phyloP scores from a whole-genome alignment of 2,113 vertebrate species.

The Rafetus swinhoei region DNA sequence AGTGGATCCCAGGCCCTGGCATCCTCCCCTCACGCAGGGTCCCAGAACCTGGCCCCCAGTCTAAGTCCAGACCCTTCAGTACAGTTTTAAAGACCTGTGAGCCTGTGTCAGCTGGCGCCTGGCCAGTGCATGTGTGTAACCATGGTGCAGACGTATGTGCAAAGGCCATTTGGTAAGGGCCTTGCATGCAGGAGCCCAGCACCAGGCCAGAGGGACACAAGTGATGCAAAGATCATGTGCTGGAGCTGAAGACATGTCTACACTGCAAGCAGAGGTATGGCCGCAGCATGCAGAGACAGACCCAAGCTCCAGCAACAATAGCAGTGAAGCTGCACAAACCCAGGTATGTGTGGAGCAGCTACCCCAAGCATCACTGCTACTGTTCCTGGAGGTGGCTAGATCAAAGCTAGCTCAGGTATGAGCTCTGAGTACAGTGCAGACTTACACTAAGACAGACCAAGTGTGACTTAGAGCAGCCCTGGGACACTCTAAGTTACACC shows the following conservation, averaged over 20 bases:
- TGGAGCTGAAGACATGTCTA: neutral
- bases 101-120: neutral
- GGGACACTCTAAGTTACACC: neutral
- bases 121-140: neutral
- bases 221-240: no score
- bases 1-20: neutral
- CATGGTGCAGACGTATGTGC: rapidly evolving
- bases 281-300: neutral
- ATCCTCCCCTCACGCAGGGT: neutral
- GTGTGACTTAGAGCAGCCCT: neutral
- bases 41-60: neutral
- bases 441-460: neutral
- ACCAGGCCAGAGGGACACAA: neutral
- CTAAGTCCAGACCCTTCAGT: neutral
- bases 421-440: neutral
- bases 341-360: neutral
- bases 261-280: neutral
- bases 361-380: no score
- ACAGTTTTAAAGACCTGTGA: neutral
- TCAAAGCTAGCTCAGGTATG: neutral
- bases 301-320: neutral
- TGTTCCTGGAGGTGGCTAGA: neutral
- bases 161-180: neutral
- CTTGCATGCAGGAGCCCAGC: neutral
- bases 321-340: neutral